These are phyloP conservation scores for Catagonus wagneri DNA, from an alignment of 2,113 vertebrate genomes.

Conservation along the genomic window DNA sequence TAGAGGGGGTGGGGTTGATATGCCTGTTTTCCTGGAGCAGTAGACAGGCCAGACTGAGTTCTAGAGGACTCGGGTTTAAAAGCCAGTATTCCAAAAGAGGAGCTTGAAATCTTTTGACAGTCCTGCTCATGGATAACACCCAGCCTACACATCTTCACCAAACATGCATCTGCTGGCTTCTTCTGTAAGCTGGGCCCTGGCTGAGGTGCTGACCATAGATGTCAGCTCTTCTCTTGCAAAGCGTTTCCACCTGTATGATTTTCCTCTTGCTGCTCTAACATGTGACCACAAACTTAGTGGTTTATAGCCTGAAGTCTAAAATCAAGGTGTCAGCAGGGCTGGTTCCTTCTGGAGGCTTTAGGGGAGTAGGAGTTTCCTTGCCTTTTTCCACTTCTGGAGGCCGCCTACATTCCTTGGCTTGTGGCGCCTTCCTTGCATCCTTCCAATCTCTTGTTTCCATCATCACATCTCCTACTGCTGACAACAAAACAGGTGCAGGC, in stretches of 20 bases:
- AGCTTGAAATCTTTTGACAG: accelerated
- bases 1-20: accelerated
- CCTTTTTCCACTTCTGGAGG: background rate
- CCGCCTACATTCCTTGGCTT: accelerated
- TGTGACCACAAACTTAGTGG: background rate
- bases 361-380: accelerated
- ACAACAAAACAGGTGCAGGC: accelerated
- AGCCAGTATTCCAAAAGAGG: background rate
- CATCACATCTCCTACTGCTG: accelerated
- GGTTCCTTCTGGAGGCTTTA: background rate
- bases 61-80: accelerated
- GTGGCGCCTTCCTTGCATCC: background rate
- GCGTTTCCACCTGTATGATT: too few relatives aligned
- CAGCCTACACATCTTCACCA: accelerated
- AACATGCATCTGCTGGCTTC: accelerated
- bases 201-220: background rate
- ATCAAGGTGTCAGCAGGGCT: background rate
- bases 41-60: background rate
- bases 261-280: background rate
- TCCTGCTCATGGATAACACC: accelerated
- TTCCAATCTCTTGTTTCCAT: background rate
- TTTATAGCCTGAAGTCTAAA: background rate
- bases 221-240: background rate
- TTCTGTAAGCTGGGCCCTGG: background rate
- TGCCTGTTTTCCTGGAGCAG: background rate